These are phyloP conservation scores for Pluvianellus socialis DNA, from an alignment of 2,113 vertebrate genomes.

Conservation along the genomic window DNA sequence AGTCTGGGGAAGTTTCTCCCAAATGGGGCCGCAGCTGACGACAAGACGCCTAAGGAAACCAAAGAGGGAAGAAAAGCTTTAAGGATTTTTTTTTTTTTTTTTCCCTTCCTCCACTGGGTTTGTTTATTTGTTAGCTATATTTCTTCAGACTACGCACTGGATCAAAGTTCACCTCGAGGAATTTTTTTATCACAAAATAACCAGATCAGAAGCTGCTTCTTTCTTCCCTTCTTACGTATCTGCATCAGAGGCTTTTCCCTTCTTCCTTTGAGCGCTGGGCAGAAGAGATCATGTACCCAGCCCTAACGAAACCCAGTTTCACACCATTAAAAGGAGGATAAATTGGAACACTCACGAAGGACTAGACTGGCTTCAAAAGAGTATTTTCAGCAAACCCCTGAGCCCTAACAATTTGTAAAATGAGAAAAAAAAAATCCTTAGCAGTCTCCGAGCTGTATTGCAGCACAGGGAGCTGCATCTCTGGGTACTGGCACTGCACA, in stretches of 20 bases:
- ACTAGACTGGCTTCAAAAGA: constrained; percentile 7
- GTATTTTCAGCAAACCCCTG: constrained; percentile 4
- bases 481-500: not conserved
- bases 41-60: not conserved
- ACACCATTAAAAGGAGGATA: not conserved
- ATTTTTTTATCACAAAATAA: constrained; percentile 1
- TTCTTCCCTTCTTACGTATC: constrained; percentile 17
- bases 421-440: not conserved
- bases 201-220: not conserved
- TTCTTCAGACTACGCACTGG: not conserved
- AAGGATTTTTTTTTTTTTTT: not conserved
- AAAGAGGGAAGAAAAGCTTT: not conserved
- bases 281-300: not conserved
- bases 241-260: not conserved
- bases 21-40: rapidly evolving
- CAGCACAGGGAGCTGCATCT: not conserved
- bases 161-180: not conserved
- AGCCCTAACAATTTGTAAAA: constrained; percentile 15
- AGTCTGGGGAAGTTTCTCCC: not conserved
- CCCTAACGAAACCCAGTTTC: constrained; percentile 6
- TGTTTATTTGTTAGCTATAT: not conserved
- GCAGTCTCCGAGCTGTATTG: not conserved
- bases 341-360: constrained; percentile 7
- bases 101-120: rapidly evolving
- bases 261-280: not conserved